Base-by-base conservation (phyloP, 2,113 vertebrate genomes). In the Syngnathus scovelli region DNA sequence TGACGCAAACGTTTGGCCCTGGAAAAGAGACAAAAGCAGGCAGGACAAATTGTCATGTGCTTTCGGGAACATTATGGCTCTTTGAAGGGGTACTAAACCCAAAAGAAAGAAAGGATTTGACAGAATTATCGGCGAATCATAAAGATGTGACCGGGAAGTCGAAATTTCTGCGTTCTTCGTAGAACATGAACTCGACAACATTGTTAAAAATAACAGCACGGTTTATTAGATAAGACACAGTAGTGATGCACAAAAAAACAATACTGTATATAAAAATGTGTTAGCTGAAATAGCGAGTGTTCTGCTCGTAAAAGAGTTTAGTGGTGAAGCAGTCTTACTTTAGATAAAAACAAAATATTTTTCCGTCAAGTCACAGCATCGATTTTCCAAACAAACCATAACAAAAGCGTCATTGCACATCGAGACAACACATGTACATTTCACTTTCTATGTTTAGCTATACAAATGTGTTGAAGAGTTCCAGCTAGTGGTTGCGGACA, bases 141-240 rank as follows among this genome's bases (percentile, higher is more conserved):
- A 33, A 33, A 33, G 27, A 33, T 33, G 27, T 33, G 27, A 33
- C 27, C 27, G 3, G 27, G 27, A 33, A 33, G 15, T 3, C 43
- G 12, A 13, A 13, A 46, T 19, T 5, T 7, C 6, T 52, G 21
- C 5, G 7, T 27, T 55, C 23, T 1, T 71, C 65, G 61, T 39
- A 63, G 68, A 16, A 64, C 71, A 60, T 16, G 37, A 69, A 61
- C 61, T 63, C 37, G 74, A 39, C 61, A 49, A 67, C 49, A 61
- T 70, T 75, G 37, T 71, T 75, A 51, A 76, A 79, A 77, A 69
- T 62, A 10, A 58, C 6, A 61, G 75, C 58, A 79, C 66, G 68
- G 46, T 80, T 84, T 74, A 78, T 85, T 78, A 70, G 56, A 78
- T 61, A 81, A 23, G 61, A 7, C 43, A 62, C 56, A 77, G 56